These are phyloP conservation scores for Shinisaurus crocodilurus DNA, from an alignment of 2,113 vertebrate genomes.

Conservation along the genomic window DNA sequence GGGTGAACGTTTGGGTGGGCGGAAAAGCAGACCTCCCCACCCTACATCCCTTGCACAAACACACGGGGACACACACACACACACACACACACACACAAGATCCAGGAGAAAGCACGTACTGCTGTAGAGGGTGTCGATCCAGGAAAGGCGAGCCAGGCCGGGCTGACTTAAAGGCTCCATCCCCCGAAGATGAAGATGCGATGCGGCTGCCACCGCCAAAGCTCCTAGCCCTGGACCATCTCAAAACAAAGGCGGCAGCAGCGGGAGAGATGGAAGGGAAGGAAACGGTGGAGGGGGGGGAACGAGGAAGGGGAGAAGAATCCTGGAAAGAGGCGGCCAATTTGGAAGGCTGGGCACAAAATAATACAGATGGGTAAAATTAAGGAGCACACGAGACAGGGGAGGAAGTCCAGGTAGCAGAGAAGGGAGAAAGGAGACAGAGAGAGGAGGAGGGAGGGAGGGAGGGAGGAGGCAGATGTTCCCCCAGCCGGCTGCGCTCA, in stretches of 20 bases:
- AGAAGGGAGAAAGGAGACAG: not conserved
- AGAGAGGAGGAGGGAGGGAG: not conserved
- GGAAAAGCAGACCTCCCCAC: too few relatives aligned
- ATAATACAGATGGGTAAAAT: not conserved
- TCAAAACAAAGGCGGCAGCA: constrained; percentile 76
- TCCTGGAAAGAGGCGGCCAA: constrained; percentile 30
- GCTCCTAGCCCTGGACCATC: constrained; percentile 74
- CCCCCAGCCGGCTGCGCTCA: not conserved
- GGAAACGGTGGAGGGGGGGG: constrained; percentile 8
- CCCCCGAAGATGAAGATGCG: constrained; percentile 59
- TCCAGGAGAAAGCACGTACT: constrained; percentile 82
- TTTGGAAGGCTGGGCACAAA: not conserved
- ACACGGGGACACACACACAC: not conserved
- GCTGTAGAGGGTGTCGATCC: constrained; percentile 98
- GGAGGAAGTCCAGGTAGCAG: not conserved
- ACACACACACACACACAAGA: not conserved
- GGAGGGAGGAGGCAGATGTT: not conserved
- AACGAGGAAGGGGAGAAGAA: constrained; percentile 49
- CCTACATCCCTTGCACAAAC: too few relatives aligned
- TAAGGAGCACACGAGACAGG: not conserved
- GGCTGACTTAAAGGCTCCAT: constrained; percentile 96
- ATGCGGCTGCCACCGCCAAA: constrained; percentile 55
- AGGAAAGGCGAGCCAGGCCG: constrained; percentile 94
- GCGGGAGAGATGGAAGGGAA: constrained; percentile 41
- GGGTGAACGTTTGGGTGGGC: too few relatives aligned